Evolutionary conservation across 2,113 vertebrate species (phyloP), one percentile per base, ranked within the genome.

Genomic region (Calidris pygmaea): DNA sequence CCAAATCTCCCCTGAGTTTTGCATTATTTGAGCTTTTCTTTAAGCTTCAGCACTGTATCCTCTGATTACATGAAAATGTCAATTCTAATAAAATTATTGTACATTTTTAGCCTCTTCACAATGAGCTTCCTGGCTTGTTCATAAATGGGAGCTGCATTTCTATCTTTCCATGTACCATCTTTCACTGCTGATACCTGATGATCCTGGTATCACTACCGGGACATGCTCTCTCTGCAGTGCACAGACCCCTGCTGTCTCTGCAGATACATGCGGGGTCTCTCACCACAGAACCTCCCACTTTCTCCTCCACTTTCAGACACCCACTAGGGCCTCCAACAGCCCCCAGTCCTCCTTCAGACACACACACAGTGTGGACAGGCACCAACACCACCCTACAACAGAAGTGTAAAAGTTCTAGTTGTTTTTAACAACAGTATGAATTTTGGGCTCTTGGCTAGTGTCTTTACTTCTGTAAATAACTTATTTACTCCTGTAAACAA

Each of bases 41-140:
- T 50, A 79, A 80, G 29, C 32, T 85, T 73, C 75, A 88, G 59
- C 45, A 24, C 12, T 15, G 21, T 27, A 32, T 91, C 67, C 85
- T 71, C 83, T 43, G 50, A 94, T 93, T 84, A 88, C 41, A 43
- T 11, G 16, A 84, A 90, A 86, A 78, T 20, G 47, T 32, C 56
- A 77, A 4, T 77, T 67, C 27, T n/a, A 67, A 60, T 85, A 63
- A 89, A 94, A 73, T 84, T 23, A 43, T 5, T 37, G 63, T 27
- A 35, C 12, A 20, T 32, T 79, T 96, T 85, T 59, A 91, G 63
- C 29, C 45, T 55, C 66, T 43, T 83, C n/a, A 29, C 32, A 37
- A 74, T 14, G 47, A 88, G 12, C 22, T 89, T 77, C 37, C 50
- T 66, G 56, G 11, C 35, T 58, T 60, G 3, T n/a, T 74, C 32